A percentile compares a stretch with the other conserved stretches of the same genome.
Evolutionary conservation across 2,113 vertebrate genomes (phyloP).

Genomic region (Myotis lucifugus): DNA sequence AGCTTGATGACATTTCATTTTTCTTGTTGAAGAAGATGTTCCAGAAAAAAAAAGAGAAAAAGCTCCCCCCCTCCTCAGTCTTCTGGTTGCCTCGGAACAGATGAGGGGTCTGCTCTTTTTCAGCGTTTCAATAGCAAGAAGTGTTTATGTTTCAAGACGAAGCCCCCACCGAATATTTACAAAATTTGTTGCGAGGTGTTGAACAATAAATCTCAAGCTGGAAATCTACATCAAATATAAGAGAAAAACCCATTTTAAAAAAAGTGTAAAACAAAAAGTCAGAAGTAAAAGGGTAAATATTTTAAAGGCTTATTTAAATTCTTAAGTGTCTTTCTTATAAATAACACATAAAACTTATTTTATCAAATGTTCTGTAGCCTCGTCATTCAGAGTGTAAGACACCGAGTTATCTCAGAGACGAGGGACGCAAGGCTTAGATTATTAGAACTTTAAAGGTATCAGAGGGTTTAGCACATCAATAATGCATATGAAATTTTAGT

Average conservation of each 20-base stretch:
- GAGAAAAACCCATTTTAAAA: slow-evolving; percentile 78
- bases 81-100: slow-evolving; percentile 85
- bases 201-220: slow-evolving; percentile 87
- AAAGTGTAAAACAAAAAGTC: slow-evolving; percentile 83
- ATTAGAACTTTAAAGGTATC: background rate
- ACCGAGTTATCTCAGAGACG: background rate
- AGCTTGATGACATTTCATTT: slow-evolving; percentile 92
- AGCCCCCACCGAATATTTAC: slow-evolving; percentile 89
- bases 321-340: slow-evolving; percentile 83
- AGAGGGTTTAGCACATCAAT: background rate
- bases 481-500: slow-evolving; percentile 35
- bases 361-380: slow-evolving; percentile 75
- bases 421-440: background rate
- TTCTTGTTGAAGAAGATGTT: slow-evolving; percentile 90
- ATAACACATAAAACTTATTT: slow-evolving; percentile 83
- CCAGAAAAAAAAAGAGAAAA: slow-evolving; percentile 83
- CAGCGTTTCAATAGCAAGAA: slow-evolving; percentile 86
- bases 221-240: slow-evolving; percentile 88
- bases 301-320: slow-evolving; percentile 85
- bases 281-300: slow-evolving; percentile 84
- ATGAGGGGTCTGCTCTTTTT: slow-evolving; percentile 90
- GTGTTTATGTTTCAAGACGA: slow-evolving; percentile 86
- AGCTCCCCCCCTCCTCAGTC: slow-evolving; percentile 87
- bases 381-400: slow-evolving; percentile 67
- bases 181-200: slow-evolving; percentile 89